phyloP scores from a whole-genome alignment of 2,113 vertebrate species.

The Ictidomys tridecemlineatus region DNA sequence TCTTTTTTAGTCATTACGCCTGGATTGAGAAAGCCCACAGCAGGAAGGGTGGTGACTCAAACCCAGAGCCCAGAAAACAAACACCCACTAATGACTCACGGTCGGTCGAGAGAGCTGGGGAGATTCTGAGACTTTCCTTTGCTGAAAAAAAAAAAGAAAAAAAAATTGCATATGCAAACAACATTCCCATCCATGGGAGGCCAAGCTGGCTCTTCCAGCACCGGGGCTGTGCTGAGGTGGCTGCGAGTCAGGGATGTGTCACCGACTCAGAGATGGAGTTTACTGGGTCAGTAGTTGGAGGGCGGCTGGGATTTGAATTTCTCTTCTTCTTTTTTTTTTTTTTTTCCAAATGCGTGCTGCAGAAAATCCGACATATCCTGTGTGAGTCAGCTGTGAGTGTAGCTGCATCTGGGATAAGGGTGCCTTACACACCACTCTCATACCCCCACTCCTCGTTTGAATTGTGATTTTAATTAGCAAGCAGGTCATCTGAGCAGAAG shows the following conservation, averaged over 20 bases:
- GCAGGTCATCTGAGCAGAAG: not conserved
- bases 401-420: not conserved
- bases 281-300: constrained; percentile 61
- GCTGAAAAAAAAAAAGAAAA: constrained; percentile 2
- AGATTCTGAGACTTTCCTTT: constrained; percentile 63
- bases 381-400: constrained; percentile 76
- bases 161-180: constrained; percentile 30
- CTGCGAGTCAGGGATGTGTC: constrained; percentile 40
- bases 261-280: constrained; percentile 16
- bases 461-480: constrained; percentile 74
- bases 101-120: not conserved
- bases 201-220: not conserved
- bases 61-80: constrained; percentile 68
- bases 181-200: not conserved
- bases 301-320: not conserved
- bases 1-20: not conserved
- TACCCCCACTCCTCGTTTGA: not conserved
- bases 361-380: constrained; percentile 61
- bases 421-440: not conserved
- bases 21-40: constrained; percentile 8
- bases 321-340: not conserved
- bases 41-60: constrained; percentile 79
- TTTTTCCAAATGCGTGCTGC: constrained; percentile 17
- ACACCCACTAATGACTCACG: constrained; percentile 78
- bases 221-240: not conserved